A percentile compares a stretch with the other conserved stretches of the same genome.
These are phyloP conservation scores for Caenorhabditis angaria DNA, from an alignment of 2,888 invertebrate genomes.

Conservation along the genomic window DNA sequence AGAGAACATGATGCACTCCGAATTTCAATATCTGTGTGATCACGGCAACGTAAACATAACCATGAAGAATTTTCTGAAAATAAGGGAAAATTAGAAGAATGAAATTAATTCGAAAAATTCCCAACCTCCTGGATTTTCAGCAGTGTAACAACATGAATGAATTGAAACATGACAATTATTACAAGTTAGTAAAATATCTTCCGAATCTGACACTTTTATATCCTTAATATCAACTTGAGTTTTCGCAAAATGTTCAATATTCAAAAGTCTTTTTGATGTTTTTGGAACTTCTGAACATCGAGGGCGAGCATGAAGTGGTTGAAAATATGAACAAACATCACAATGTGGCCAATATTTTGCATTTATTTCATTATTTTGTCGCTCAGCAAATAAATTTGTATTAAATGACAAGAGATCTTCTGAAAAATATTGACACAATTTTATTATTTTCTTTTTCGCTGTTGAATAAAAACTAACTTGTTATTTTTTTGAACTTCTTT, in stretches of 20 bases:
- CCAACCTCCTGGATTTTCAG: slow-evolving; percentile 6
- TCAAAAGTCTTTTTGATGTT: not conserved
- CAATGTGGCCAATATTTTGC: slow-evolving; percentile 74
- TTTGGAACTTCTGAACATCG: slow-evolving; percentile 24
- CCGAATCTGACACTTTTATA: slow-evolving; percentile 25
- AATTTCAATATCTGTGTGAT: slow-evolving; percentile 44
- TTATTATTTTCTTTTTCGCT: not conserved
- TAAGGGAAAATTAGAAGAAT: not conserved
- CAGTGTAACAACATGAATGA: slow-evolving; percentile 74
- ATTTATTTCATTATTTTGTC: slow-evolving; percentile 22
- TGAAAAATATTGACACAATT: slow-evolving; percentile 15
- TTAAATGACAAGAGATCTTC: slow-evolving; percentile 68
- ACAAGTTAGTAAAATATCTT: slow-evolving; percentile 76
- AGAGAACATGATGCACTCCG: slow-evolving; percentile 53
- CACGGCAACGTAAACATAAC: slow-evolving; percentile 56
- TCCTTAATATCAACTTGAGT: slow-evolving; percentile 20
- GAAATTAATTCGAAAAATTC: not conserved
- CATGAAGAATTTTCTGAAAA: slow-evolving; percentile 27
- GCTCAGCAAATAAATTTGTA: slow-evolving; percentile 71
- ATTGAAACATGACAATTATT: slow-evolving; percentile 77
- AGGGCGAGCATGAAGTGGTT: slow-evolving; percentile 26
- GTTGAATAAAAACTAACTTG: slow-evolving; percentile 15
- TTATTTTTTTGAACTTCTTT: slow-evolving; percentile 9
- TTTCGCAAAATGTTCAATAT: slow-evolving; percentile 69
- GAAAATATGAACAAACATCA: slow-evolving; percentile 77